Evolutionary conservation across 2,888 invertebrate genomes (phyloP), one percentile per base, ranked within the genome.

Genomic region (Melipona beecheii): DNA sequence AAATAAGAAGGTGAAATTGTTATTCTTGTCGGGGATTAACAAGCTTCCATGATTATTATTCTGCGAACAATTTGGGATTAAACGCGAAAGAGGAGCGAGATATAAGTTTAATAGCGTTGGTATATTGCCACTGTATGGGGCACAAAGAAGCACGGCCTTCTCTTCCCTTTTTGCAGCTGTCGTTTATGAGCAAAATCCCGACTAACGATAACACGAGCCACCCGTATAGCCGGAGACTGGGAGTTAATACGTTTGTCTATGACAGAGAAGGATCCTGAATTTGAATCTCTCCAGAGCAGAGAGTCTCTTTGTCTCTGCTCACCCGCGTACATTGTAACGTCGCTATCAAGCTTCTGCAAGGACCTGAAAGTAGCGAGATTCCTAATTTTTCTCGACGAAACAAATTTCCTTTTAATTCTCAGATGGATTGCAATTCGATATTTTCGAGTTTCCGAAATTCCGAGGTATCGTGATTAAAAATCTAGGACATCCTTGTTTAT

Each of bases 221-320:
- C 50, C 50, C 70, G n/a, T 60, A 58, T 24, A 76, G 36, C 60
- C 2, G 15, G 50, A n/a, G 50, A 75, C 64, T 74, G 52, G 17
- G 69, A 76, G 60, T 70, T 76, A 70, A 70, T 60, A 70, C 76
- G 76, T 36, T 76, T 76, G 76, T 70, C 76, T 70, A 76, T 70
- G 76, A 60, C 58, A 70, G 76, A 71, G 58, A 60, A 54, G 60
- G 70, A 21, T 5, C 17, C 60, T 60, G 70, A 24, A 76, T 70
- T 76, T 49, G 71, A 76, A 76, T 71, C 70, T 75, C 76, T 62
- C 24, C 17, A 11, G 13, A 31, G 70, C 50, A 52, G 70, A 43
- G 43, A 43, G 2, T 43, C 43, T 9, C 76, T 62, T 69, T 52
- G 50, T 60, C 76, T 70, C 60, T 17, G n/a, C 24, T 50, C 49